These are phyloP conservation scores for Sarcophaga peregrina DNA, from an alignment of 1,140 invertebrate genomes.

Conservation along the genomic window DNA sequence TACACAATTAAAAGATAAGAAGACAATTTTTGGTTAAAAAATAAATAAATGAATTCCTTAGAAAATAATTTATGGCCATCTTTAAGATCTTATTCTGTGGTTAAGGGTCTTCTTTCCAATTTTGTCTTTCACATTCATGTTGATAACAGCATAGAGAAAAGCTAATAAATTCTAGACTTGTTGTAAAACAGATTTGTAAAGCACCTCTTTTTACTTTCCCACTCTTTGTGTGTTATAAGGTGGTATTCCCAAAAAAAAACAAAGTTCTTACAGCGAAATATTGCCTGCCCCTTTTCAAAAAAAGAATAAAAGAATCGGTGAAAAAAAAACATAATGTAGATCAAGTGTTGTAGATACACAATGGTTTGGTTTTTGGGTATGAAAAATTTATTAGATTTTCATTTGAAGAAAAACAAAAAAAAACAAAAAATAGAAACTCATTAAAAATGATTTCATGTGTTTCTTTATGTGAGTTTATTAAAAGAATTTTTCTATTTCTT, in stretches of 20 bases:
- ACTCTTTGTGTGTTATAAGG: neutral
- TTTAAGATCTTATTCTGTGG: neutral
- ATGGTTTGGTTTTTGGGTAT: neutral
- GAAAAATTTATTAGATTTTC: constrained; percentile 26
- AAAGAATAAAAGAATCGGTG: neutral
- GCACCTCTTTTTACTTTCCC: constrained; percentile 26
- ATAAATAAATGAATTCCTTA: neutral
- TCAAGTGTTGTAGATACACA: constrained; percentile 29
- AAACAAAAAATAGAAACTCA: constrained; percentile 4
- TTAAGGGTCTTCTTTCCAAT: neutral
- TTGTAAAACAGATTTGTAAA: constrained; percentile 32
- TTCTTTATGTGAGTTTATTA: neutral
- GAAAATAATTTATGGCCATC: constrained; percentile 40
- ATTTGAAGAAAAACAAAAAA: neutral
- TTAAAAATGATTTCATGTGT: constrained; percentile 28
- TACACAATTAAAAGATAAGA: constrained; percentile 40
- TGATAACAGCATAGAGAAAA: neutral
- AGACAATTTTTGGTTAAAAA: constrained; percentile 13
- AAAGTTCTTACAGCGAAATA: neutral
- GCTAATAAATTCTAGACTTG: constrained; percentile 37
- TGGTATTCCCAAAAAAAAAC: neutral
- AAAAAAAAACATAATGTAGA: constrained; percentile 30
- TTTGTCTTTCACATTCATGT: neutral
- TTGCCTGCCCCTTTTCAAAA: neutral
- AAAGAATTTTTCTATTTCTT: constrained; percentile 11